Evolutionary conservation across 2,113 vertebrate species (phyloP).

Genomic region (Sula dactylatra): DNA sequence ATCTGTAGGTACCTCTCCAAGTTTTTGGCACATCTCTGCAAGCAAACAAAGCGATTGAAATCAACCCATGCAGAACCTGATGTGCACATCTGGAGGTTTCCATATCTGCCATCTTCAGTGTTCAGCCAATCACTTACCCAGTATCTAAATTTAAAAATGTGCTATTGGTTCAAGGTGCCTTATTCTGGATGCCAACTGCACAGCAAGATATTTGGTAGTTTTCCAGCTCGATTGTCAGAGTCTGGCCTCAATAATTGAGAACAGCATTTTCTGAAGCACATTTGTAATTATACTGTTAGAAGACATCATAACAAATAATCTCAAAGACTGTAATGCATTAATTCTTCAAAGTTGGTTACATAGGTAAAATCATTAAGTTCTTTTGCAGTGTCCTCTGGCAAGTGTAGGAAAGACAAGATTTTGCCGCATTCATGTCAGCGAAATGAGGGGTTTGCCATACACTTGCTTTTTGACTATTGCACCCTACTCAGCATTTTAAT

Average conservation of each 20-base stretch:
- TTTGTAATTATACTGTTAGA: not conserved
- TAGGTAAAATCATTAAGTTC: not conserved
- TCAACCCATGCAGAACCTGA: not conserved
- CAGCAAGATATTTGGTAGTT: not conserved
- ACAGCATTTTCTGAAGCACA: not conserved
- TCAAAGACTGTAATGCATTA: not conserved
- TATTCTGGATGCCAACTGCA: not conserved
- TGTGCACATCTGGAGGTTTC: conserved; percentile 13
- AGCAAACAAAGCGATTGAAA: not conserved
- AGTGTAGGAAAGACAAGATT: not conserved
- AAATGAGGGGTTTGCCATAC: not conserved
- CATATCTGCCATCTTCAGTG: conserved; percentile 40
- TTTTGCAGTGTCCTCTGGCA: not conserved
- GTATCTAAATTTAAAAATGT: conserved; percentile 31
- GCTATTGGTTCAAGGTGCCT: conserved; percentile 37
- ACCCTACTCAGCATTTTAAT: not conserved
- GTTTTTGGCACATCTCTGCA: not conserved
- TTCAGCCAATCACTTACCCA: conserved; percentile 36
- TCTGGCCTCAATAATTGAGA: not conserved
- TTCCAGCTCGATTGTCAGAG: not conserved
- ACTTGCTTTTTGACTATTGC: not conserved
- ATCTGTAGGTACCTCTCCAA: not conserved
- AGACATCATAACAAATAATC: not conserved
- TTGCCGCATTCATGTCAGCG: not conserved
- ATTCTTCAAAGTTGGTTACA: not conserved